A percentile compares a stretch with the other conserved stretches of the same genome.
phyloP scores from a whole-genome alignment of 2,113 vertebrate genomes.

The Xenus cinereus region DNA sequence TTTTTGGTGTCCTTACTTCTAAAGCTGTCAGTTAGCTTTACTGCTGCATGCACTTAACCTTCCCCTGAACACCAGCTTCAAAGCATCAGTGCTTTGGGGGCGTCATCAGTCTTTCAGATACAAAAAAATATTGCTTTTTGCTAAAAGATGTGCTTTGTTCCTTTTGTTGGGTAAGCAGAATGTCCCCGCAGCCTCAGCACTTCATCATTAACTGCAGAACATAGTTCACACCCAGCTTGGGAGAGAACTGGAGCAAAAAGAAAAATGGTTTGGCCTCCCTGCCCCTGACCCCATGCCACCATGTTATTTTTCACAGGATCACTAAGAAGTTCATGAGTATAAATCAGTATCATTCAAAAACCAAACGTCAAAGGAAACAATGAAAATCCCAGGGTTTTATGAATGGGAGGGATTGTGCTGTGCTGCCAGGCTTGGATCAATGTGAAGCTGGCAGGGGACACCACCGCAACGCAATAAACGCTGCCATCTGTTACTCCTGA shows the following conservation, averaged over 20 bases:
- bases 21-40: constrained; percentile 15
- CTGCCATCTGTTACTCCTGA: constrained; percentile 38
- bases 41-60: neutral
- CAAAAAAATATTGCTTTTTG: constrained; percentile 8
- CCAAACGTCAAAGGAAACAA: neutral
- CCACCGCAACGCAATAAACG: neutral
- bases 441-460: neutral
- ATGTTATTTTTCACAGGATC: constrained; percentile 3
- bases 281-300: neutral
- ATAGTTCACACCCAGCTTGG: neutral
- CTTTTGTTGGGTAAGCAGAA: constrained; percentile 36
- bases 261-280: neutral
- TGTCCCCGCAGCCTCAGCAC: neutral
- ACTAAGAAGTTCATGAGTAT: neutral
- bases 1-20: neutral
- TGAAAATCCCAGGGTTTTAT: constrained; percentile 31
- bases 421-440: neutral
- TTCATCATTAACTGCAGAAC: constrained; percentile 12
- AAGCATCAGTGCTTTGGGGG: neutral
- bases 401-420: constrained; percentile 39
- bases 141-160: constrained; percentile 16
- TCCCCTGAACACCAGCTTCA: neutral
- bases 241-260: constrained; percentile 1
- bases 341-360: constrained; percentile 17
- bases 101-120: neutral